Evolutionary conservation across 2,888 invertebrate species (phyloP).

Genomic region (Synergus laeviventris): DNA sequence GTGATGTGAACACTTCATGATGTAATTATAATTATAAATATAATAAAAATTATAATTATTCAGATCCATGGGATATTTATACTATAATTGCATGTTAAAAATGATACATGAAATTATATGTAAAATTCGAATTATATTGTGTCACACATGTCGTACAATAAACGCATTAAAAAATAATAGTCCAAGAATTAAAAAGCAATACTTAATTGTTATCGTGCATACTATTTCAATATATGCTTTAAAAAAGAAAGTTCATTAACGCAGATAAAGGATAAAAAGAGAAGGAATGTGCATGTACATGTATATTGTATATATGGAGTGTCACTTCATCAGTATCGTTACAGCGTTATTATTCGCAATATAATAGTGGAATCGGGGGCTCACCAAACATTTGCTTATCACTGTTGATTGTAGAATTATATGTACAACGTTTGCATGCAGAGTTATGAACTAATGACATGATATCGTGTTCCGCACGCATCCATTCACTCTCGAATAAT

Average conservation of each 20-base stretch:
- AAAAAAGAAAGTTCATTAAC: background rate
- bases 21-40: too few species aligned
- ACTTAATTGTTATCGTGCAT: background rate
- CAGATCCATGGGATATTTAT: too few species aligned
- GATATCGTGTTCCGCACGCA: slow-evolving; percentile 42
- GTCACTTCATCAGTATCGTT: slow-evolving; percentile 39
- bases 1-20: too few species aligned
- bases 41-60: too few species aligned
- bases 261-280: slow-evolving; percentile 16
- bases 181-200: background rate
- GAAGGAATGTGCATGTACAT: too few species aligned
- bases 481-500: slow-evolving; percentile 36
- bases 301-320: slow-evolving; percentile 18
- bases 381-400: slow-evolving; percentile 48
- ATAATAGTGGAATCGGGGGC: slow-evolving; percentile 37
- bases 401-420: slow-evolving; percentile 45
- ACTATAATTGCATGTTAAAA: too few species aligned
- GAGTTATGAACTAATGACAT: slow-evolving; percentile 47
- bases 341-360: slow-evolving; percentile 33
- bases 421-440: slow-evolving; percentile 44
- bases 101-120: too few species aligned
- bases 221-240: background rate
- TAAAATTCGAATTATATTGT: too few species aligned
- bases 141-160: too few species aligned
- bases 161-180: too few species aligned